Percentiles rank a stretch among this genome's conserved stretches.
phyloP scores from a whole-genome alignment of 1,140 invertebrate species.

The Philaenus spumarius region DNA sequence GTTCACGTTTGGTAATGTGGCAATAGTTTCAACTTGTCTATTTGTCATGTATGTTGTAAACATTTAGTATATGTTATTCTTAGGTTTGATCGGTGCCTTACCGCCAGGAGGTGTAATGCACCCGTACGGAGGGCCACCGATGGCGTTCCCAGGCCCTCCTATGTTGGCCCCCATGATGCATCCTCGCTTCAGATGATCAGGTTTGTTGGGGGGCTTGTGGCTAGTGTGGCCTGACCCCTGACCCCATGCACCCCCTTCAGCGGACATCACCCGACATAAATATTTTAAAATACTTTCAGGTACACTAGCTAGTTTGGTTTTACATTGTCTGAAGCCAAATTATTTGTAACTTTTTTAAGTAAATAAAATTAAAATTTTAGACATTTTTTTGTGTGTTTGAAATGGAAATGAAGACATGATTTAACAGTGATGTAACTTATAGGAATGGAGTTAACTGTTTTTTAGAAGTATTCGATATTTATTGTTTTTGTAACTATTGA shows the following conservation, averaged over 20 bases:
- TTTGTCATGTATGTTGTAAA: neutral
- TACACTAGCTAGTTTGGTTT: too few relatives aligned
- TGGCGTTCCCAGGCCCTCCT: slow-evolving; percentile 52
- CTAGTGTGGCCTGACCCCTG: slow-evolving; percentile 29
- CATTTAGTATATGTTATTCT: slow-evolving; percentile 28
- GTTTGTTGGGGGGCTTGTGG: slow-evolving; percentile 34
- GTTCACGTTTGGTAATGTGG: neutral
- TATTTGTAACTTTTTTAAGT: too few relatives aligned
- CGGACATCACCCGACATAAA: too few relatives aligned
- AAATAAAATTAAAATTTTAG: too few relatives aligned
- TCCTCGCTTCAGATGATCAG: slow-evolving; percentile 71
- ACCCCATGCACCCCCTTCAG: neutral
- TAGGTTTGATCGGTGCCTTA: slow-evolving; percentile 59
- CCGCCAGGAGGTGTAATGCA: slow-evolving; percentile 54
- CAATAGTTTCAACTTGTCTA: neutral
- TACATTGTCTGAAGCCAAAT: too few relatives aligned
- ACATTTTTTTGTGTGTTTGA: too few relatives aligned
- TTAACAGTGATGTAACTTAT: too few relatives aligned
- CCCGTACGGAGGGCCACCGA: slow-evolving; percentile 49
- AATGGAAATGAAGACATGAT: too few relatives aligned
- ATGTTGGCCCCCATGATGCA: slow-evolving; percentile 60
- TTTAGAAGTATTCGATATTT: too few relatives aligned
- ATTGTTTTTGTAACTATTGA: too few relatives aligned
- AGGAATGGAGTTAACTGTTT: too few relatives aligned
- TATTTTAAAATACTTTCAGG: too few relatives aligned